Conservation (phyloP, 2,797 vertebrate species). For the Jordanella pulchra region DNA sequence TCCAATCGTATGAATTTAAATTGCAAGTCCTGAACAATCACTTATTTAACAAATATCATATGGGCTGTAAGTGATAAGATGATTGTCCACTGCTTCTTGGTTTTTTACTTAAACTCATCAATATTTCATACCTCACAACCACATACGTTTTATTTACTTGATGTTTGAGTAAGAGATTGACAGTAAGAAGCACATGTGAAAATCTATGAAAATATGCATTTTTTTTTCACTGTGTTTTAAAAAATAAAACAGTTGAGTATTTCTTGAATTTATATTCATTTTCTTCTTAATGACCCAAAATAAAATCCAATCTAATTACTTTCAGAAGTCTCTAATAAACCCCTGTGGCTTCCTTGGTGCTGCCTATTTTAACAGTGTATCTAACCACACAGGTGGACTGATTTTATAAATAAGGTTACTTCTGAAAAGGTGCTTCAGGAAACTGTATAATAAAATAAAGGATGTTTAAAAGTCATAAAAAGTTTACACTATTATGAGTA, state of each 20-base stretch:
- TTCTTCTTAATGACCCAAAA: background rate
- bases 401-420: background rate
- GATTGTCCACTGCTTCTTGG: background rate
- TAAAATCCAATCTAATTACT: background rate
- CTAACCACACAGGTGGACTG: background rate
- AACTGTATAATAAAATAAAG: conserved; percentile 37
- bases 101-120: background rate
- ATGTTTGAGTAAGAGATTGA: background rate
- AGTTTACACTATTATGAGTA: conserved; percentile 17
- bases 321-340: background rate
- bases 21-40: background rate
- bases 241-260: too few species aligned
- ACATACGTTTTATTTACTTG: background rate
- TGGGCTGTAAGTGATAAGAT: too few species aligned
- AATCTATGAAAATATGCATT: background rate
- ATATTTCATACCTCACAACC: background rate
- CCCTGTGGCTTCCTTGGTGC: background rate
- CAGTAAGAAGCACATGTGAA: background rate
- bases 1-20: background rate
- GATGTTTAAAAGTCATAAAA: conserved; percentile 41
- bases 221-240: background rate
- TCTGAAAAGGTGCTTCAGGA: background rate
- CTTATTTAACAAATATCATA: background rate
- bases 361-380: background rate
- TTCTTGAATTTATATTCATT: background rate